These are phyloP conservation scores for Heliconius melpomene DNA, from an alignment of 1,140 invertebrate genomes.

Conservation along the genomic window DNA sequence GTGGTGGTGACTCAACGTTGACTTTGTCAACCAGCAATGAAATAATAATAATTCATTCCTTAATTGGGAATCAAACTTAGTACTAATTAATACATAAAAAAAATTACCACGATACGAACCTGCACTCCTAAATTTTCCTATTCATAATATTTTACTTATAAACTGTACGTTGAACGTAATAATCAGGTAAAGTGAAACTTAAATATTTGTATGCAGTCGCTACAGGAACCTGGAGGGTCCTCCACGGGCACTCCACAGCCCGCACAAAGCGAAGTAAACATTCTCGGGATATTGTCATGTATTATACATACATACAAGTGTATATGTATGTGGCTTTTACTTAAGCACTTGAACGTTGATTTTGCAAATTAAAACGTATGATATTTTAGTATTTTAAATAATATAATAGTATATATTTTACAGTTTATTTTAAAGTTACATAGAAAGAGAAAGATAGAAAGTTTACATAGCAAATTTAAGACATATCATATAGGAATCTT, in stretches of 20 bases:
- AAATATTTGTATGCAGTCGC: constrained; percentile 8
- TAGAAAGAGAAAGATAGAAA: no score
- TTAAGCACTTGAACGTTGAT: not conserved
- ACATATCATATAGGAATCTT: no score
- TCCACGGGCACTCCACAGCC: not conserved
- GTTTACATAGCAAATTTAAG: no score
- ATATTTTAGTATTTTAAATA: no score
- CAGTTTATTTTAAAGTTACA: no score
- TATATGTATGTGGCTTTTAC: not conserved
- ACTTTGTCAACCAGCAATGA: no score
- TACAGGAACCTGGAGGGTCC: constrained; percentile 8
- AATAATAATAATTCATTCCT: no score
- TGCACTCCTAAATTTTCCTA: not conserved
- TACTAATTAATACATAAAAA: no score
- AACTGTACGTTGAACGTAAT: not conserved
- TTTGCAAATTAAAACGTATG: no score
- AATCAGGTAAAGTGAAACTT: not conserved
- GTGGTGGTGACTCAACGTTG: no score
- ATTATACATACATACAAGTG: not conserved
- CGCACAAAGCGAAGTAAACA: constrained; percentile 7
- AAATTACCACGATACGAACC: not conserved
- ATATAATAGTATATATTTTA: no score
- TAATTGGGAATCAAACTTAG: no score
- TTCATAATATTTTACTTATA: not conserved
- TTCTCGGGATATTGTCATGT: constrained; percentile 11